phyloP scores from a whole-genome alignment of 2,888 invertebrate genomes.

The Carcina quercana region DNA sequence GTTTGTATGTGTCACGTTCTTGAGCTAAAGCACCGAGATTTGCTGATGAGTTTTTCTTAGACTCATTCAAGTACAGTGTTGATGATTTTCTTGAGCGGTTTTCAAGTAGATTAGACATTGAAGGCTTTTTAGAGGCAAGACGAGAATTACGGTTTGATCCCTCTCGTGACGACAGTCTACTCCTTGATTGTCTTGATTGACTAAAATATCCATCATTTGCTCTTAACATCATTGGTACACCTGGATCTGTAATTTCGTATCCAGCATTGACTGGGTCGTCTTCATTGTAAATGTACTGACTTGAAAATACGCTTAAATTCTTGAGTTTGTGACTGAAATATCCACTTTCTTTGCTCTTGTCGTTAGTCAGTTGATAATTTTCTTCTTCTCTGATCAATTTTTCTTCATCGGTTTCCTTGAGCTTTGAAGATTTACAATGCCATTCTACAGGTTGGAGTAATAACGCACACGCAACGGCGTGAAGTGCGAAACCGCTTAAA shows the following conservation, averaged over 20 bases:
- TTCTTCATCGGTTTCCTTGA: constrained; percentile 36
- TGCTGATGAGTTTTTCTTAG: constrained; percentile 59
- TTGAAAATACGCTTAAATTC: constrained; percentile 69
- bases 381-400: constrained; percentile 32
- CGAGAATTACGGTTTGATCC: constrained; percentile 60
- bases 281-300: constrained; percentile 78
- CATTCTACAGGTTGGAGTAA: constrained; percentile 84
- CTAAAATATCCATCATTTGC: constrained; percentile 78
- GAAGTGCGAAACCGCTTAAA: constrained; percentile 78
- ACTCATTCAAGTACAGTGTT: constrained; percentile 62
- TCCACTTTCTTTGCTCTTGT: constrained; percentile 46
- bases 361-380: constrained; percentile 21
- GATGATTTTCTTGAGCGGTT: constrained; percentile 62
- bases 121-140: constrained; percentile 59
- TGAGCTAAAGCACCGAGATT: constrained; percentile 49
- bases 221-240: constrained; percentile 78
- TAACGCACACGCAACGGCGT: constrained; percentile 79
- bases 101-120: constrained; percentile 61
- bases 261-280: constrained; percentile 76
- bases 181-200: constrained; percentile 61
- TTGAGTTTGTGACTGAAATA: constrained; percentile 61
- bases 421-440: constrained; percentile 72
- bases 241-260: constrained; percentile 79
- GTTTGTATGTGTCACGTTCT: constrained; percentile 49
- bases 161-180: constrained; percentile 53